Conservation (phyloP, 2,113 vertebrate species). For the Dascyllus trimaculatus region DNA sequence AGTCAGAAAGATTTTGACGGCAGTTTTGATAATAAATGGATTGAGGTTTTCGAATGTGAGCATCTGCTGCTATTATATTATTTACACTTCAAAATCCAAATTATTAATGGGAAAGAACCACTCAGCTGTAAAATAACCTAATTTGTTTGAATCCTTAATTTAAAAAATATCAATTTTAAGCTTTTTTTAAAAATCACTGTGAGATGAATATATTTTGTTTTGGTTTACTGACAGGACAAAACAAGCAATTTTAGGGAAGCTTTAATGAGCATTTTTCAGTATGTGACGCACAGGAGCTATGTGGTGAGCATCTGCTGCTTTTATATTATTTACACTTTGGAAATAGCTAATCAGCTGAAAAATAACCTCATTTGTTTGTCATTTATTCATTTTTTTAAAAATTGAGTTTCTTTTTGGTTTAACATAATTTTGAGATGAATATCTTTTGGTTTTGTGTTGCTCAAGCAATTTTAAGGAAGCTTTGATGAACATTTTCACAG, state of each 20-base stretch:
- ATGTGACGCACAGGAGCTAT: not conserved
- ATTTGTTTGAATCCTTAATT: no score
- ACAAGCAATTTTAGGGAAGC: no score
- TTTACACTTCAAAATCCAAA: not conserved
- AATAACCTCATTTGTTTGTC: not conserved
- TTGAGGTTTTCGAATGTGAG: not conserved
- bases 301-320: not conserved
- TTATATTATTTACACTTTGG: not conserved
- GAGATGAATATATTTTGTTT: not conserved
- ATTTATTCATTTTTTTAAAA: no score
- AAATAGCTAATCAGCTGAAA: not conserved
- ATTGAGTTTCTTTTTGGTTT: not conserved
- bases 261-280: no score
- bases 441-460: not conserved
- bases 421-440: not conserved
- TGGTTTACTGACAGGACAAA: not conserved
- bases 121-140: not conserved
- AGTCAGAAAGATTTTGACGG: not conserved
- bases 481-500: not conserved
- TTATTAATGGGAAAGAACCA: not conserved
- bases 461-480: not conserved
- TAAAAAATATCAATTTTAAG: no score
- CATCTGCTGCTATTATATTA: not conserved
- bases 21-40: not conserved
- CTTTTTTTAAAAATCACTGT: not conserved